Percentiles rank a stretch among this genome's conserved stretches.
phyloP scores from a whole-genome alignment of 35 echinoderm and acorn worm genomes.

The Ophioderma brevispina region DNA sequence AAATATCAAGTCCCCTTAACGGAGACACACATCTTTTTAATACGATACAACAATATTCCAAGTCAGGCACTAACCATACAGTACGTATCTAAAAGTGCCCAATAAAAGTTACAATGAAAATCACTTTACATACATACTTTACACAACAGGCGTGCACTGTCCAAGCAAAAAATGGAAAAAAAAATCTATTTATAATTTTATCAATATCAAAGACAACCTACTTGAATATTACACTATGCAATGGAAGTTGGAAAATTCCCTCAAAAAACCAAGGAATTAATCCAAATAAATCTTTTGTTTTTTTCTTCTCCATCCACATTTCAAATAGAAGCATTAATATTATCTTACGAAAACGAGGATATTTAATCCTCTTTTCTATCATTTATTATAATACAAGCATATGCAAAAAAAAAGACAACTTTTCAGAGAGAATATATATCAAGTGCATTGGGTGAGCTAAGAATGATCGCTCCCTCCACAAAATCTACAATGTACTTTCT shows the following conservation, averaged over 20 bases:
- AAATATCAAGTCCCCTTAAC: background rate
- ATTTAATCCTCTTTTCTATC: background rate
- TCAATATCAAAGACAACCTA: background rate
- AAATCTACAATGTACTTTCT: background rate
- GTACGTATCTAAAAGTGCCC: background rate
- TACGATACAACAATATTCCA: constrained; percentile 10
- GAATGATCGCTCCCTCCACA: background rate
- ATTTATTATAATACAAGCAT: background rate
- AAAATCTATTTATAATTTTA: background rate
- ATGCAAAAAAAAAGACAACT: background rate
- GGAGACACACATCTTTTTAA: background rate
- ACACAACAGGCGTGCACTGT: constrained; percentile 1
- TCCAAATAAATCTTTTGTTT: background rate
- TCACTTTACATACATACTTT: background rate
- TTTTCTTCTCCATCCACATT: background rate
- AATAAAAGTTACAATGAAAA: background rate
- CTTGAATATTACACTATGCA: constrained; percentile 6
- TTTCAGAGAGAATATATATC: background rate
- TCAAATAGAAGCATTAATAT: constrained; percentile 6
- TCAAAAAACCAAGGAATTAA: background rate
- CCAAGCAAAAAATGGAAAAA: background rate
- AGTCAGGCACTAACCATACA: background rate
- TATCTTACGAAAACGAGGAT: background rate
- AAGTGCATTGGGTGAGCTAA: background rate
- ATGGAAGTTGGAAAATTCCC: background rate